These are phyloP conservation scores for Apostichopus leukothele DNA, from an alignment of 53 echinoderm and acorn worm species.

Conservation along the genomic window DNA sequence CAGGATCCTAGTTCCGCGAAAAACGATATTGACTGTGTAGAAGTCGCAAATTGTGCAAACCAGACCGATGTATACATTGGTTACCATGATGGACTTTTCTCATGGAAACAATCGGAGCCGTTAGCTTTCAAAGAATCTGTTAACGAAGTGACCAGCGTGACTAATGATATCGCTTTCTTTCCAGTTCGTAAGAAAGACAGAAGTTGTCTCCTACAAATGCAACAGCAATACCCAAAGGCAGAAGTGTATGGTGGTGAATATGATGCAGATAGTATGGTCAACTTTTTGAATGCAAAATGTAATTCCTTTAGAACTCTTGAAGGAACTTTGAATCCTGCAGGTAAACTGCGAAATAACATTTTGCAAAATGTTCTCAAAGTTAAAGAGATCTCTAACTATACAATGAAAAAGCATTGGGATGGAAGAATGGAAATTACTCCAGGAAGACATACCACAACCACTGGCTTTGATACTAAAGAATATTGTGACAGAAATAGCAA, in stretches of 20 bases:
- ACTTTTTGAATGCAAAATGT: slow-evolving; percentile 78
- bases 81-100: slow-evolving; percentile 23
- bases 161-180: slow-evolving; percentile 53
- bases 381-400: slow-evolving; percentile 49
- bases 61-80: not conserved
- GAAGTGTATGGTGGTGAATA: slow-evolving; percentile 54
- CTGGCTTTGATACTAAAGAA: not conserved
- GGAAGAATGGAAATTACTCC: not conserved
- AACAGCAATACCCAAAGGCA: slow-evolving; percentile 51
- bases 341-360: slow-evolving; percentile 68
- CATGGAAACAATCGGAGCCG: slow-evolving; percentile 13
- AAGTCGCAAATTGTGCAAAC: too few relatives aligned
- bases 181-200: slow-evolving; percentile 58
- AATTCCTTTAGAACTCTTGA: slow-evolving; percentile 52
- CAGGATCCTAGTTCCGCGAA: not conserved
- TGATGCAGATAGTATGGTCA: slow-evolving; percentile 48
- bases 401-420: slow-evolving; percentile 35
- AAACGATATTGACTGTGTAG: not conserved
- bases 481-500: not conserved
- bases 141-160: not conserved
- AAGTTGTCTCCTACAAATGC: slow-evolving; percentile 52
- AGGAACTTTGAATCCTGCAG: slow-evolving; percentile 58
- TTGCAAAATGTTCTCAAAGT: slow-evolving; percentile 71
- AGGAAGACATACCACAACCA: not conserved
- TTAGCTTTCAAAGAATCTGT: slow-evolving; percentile 20